These are phyloP conservation scores for Lysandra coridon DNA, from an alignment of 2,888 invertebrate genomes.

Conservation along the genomic window DNA sequence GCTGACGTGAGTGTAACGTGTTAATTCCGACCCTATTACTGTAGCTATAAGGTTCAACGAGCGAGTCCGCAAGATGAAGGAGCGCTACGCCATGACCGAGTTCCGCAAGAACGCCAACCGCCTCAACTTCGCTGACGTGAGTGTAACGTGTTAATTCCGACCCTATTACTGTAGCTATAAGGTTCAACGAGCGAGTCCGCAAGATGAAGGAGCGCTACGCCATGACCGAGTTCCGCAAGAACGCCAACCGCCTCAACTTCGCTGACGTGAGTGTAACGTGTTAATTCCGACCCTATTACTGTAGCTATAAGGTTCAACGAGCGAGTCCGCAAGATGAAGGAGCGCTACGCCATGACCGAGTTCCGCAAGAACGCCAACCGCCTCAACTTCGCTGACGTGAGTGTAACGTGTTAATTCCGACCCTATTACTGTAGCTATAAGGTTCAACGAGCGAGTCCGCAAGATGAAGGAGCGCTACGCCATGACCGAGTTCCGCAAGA, in stretches of 20 bases:
- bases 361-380: constrained; percentile 98
- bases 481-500: constrained; percentile 97
- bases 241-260: constrained; percentile 98
- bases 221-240: constrained; percentile 97
- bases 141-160: constrained; percentile 58
- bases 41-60: constrained; percentile 53
- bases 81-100: constrained; percentile 98
- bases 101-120: constrained; percentile 98
- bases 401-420: constrained; percentile 58
- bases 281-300: neutral
- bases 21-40: neutral
- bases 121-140: constrained; percentile 97
- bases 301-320: constrained; percentile 53
- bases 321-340: constrained; percentile 98
- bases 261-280: constrained; percentile 88
- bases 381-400: constrained; percentile 97
- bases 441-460: constrained; percentile 85
- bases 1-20: constrained; percentile 88
- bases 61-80: constrained; percentile 98
- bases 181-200: constrained; percentile 85
- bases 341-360: constrained; percentile 98
- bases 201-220: constrained; percentile 99
- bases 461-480: constrained; percentile 99
- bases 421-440: neutral
- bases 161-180: neutral